phyloP scores from a whole-genome alignment of 2,888 invertebrate species.

The Nymphalis c-album region DNA sequence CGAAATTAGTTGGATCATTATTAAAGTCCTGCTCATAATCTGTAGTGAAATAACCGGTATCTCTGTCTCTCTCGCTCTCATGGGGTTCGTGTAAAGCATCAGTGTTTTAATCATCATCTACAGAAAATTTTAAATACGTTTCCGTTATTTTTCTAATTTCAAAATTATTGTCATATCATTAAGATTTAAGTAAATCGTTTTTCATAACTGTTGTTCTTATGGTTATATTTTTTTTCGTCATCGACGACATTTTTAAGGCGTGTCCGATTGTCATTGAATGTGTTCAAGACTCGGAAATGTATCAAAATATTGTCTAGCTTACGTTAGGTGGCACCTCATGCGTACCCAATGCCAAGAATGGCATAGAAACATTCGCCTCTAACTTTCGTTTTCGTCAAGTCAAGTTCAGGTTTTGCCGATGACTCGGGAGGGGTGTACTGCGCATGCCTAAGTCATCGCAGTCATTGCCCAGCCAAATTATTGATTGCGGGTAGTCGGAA shows the following conservation, averaged over 20 bases:
- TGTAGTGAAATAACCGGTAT: slow-evolving; percentile 31
- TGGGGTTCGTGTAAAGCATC: slow-evolving; percentile 35
- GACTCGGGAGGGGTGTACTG: slow-evolving; percentile 57
- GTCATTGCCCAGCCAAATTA: slow-evolving; percentile 81
- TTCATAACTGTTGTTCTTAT: slow-evolving; percentile 1
- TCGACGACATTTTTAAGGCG: slow-evolving; percentile 30
- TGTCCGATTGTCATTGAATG: slow-evolving; percentile 23
- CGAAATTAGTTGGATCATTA: slow-evolving; percentile 17
- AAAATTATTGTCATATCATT: slow-evolving; percentile 8
- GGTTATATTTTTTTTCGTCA: slow-evolving; percentile 13
- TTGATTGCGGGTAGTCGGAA: slow-evolving; percentile 81
- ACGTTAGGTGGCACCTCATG: slow-evolving; percentile 44
- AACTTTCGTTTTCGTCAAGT: slow-evolving; percentile 81
- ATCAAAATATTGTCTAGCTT: slow-evolving; percentile 37
- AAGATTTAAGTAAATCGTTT: not conserved
- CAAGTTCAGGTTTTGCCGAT: slow-evolving; percentile 80
- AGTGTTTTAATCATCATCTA: slow-evolving; percentile 33
- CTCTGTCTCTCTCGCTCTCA: slow-evolving; percentile 66
- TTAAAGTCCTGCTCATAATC: slow-evolving; percentile 32
- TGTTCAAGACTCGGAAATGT: slow-evolving; percentile 28
- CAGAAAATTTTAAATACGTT: slow-evolving; percentile 17
- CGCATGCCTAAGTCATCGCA: slow-evolving; percentile 80
- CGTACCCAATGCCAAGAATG: slow-evolving; percentile 70
- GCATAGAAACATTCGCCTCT: slow-evolving; percentile 74
- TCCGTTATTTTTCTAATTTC: slow-evolving; percentile 12